Base-by-base conservation (phyloP, 2,888 invertebrate species). In the Ommatoiulus sabulosus region DNA sequence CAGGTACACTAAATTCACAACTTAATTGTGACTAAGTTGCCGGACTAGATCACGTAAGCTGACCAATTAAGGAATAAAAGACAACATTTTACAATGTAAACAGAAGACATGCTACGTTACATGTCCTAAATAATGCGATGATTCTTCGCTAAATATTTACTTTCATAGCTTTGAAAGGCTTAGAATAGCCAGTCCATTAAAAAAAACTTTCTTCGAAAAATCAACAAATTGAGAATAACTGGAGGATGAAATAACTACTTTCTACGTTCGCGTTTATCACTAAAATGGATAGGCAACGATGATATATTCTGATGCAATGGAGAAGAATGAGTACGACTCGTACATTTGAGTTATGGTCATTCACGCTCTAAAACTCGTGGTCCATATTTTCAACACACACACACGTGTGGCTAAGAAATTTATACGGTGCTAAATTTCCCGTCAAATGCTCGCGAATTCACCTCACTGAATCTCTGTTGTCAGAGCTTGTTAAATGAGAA, bases 211-310 rank as follows among this genome's bases (percentile, higher is more conserved):
- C 8, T 15, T 12, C 52, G 3, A 57, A 57, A 7, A 12, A 12
- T 4, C 57, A 57, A 57, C 57, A 57, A n/a, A 57, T 17, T 5
- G n/a, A 57, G 57, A 57, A 57, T 57, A 57, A n/a, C 57, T 57
- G 57, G 57, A 57, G n/a, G n/a, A 57, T 57, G 57, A 57, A 57
- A 57, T n/a, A 57, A 57, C n/a, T 57, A n/a, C 57, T 17, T n/a
- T 57, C 57, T 6, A n/a, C n/a, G n/a, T n/a, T n/a, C n/a, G n/a
- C 57, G n/a, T 57, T n/a, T 12, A 57, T 57, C 57, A 57, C 57
- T 5, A 57, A 4, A 57, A 57, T n/a, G 57, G 57, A 57, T 57
- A 57, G 57, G 57, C n/a, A 57, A 57, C n/a, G 57, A 57, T n/a
- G 57, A 57, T 57, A 57, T 3, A 57, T 57, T n/a, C 3, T 7